phyloP scores from a whole-genome alignment of 2,797 vertebrate genomes.

The Notolabrus celidotus region DNA sequence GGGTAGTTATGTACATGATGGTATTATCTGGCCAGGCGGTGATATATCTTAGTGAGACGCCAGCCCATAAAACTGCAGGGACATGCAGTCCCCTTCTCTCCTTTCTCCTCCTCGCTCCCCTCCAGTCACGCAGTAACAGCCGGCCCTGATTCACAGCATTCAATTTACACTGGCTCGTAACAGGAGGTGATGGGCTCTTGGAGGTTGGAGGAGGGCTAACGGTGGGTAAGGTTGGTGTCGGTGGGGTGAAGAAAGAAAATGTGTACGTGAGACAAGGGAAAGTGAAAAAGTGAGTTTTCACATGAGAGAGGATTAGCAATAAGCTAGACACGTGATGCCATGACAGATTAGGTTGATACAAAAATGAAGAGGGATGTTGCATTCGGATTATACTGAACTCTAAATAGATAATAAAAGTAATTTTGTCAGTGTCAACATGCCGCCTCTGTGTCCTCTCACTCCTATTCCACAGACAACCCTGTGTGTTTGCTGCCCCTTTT shows the following conservation, averaged over 20 bases:
- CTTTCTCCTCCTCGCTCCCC: constrained; percentile 54
- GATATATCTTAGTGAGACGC: constrained; percentile 77
- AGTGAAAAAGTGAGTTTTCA: constrained; percentile 46
- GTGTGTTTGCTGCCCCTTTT: constrained; percentile 17
- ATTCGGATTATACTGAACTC: constrained; percentile 49
- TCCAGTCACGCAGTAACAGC: constrained; percentile 75
- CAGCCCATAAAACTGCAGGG: constrained; percentile 76
- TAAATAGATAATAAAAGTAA: constrained; percentile 66
- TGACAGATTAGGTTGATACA: constrained; percentile 67
- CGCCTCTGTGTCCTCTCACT: constrained; percentile 42
- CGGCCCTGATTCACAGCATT: constrained; percentile 81
- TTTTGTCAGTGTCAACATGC: constrained; percentile 48
- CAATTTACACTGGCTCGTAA: constrained; percentile 81
- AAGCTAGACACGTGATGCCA: constrained; percentile 51
- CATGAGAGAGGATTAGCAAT: constrained; percentile 56
- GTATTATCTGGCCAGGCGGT: constrained; percentile 72
- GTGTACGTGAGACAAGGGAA: constrained; percentile 1
- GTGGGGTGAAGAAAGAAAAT: background rate
- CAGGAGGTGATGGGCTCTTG: constrained; percentile 74
- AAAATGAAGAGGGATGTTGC: constrained; percentile 34
- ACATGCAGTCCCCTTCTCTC: constrained; percentile 69
- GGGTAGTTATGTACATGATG: constrained; percentile 78
- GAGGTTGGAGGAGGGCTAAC: constrained; percentile 56
- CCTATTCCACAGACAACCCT: constrained; percentile 1
- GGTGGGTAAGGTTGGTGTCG: constrained; percentile 5